Percentiles rank a stretch among this genome's conserved stretches.
phyloP scores from a whole-genome alignment of 2,888 invertebrate genomes.

The Hoplodrina ambigua region DNA sequence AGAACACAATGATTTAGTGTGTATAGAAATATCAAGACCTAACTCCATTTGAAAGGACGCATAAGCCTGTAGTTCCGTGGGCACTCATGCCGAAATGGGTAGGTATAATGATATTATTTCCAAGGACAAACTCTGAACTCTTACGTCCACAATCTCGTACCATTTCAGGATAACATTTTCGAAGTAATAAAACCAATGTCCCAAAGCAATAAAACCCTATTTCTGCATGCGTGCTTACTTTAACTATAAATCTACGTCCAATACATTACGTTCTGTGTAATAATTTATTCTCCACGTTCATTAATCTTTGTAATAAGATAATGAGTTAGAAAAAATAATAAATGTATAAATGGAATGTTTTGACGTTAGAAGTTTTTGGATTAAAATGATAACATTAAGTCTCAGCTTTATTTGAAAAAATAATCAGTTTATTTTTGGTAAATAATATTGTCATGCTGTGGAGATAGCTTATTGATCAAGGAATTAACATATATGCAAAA shows the following conservation, averaged over 20 bases:
- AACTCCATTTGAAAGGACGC: neutral
- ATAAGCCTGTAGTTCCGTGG: neutral
- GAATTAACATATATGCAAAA: no score
- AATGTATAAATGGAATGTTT: constrained; percentile 2
- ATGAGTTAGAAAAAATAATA: constrained; percentile 14
- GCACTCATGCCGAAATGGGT: constrained; percentile 1
- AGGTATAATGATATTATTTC: constrained; percentile 1
- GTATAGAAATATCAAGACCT: neutral
- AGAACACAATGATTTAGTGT: no score
- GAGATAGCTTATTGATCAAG: no score
- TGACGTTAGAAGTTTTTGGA: constrained; percentile 7
- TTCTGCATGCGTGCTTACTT: constrained; percentile 37
- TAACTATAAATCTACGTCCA: constrained; percentile 39
- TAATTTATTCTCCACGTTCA: constrained; percentile 24
- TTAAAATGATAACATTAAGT: constrained; percentile 2
- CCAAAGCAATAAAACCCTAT: constrained; percentile 23
- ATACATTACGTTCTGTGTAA: constrained; percentile 18
- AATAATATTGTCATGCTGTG: no score
- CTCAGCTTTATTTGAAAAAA: neutral
- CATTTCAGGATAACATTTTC: constrained; percentile 25
- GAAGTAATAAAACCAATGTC: constrained; percentile 25
- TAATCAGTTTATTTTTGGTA: no score
- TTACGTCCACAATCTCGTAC: constrained; percentile 2
- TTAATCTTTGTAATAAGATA: constrained; percentile 43
- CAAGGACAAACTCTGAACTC: constrained; percentile 11